Evolutionary conservation across 2,888 invertebrate species (phyloP), one percentile per base, ranked within the genome.

Genomic region (Caenorhabditis panamensis): DNA sequence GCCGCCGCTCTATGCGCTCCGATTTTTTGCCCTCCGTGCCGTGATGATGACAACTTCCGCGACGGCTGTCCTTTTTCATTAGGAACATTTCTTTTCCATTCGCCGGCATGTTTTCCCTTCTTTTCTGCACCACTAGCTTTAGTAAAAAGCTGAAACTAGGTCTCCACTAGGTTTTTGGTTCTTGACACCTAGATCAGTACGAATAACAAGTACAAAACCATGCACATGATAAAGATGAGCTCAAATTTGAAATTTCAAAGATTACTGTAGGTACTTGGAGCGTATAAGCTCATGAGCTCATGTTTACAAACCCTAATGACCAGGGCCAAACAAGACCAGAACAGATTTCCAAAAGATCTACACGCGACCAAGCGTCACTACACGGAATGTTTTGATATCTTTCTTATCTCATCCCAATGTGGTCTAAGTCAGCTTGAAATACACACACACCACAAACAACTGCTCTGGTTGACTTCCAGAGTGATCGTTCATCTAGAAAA

Each of bases 191-290:
- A 24, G 11, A 6, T 6, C 13, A 18, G n/a, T 31, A 28, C 24
- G 36, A 31, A 75, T 61, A 75, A 75, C 75, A 75, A 75, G 75
- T 75, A 66, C 75, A 75, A 64, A 53, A 61, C 41, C 37, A 71
- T 53, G 41, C 72, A 63, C 58, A 63, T 72, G 72, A 58, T 41
- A n/a, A n/a, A n/a, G n/a, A n/a, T n/a, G 26, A 56, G 47, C 58
- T 22, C 36, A 26, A 16, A 20, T 9, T 16, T 36, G 36, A 36
- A 36, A 56, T 63, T 47, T 22, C 47, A 20, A 18, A 71, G 72
- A 56, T 72, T 72, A 71, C 62, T 53, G 71, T 71, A 71, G 31
- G 31, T 31, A n/a, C n/a, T n/a, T n/a, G n/a, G n/a, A n/a, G n/a
- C n/a, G 31, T 31, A 9, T 9, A 31, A 31, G 31, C 31, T 31